Evolutionary conservation across 1,140 invertebrate genomes (phyloP).

Genomic region (Pararge aegeria): DNA sequence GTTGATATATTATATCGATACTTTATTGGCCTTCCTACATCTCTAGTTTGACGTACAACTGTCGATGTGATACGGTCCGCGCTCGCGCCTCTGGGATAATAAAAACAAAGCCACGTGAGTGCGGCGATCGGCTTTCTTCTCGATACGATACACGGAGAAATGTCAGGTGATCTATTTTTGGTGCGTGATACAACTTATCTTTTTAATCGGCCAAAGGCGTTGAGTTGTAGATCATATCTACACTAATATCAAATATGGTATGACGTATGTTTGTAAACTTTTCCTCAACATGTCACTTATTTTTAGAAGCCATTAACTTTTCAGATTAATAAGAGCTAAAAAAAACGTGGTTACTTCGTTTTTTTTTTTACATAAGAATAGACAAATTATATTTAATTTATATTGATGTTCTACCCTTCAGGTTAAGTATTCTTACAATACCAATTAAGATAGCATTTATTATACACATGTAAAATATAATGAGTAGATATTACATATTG

Average conservation of each 20-base stretch:
- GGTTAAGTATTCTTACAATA: not conserved
- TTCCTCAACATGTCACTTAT: not conserved
- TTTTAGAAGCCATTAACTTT: not conserved
- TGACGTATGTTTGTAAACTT: constrained; percentile 14
- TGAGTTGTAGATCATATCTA: constrained; percentile 9
- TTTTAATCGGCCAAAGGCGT: constrained; percentile 71
- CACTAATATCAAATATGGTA: not conserved
- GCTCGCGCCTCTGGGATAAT: constrained; percentile 47
- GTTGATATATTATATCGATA: no score
- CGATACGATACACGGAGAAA: constrained; percentile 42
- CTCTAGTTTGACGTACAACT: constrained; percentile 47
- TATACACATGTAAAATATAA: constrained; percentile 15
- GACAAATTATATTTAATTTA: not conserved
- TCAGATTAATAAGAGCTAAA: not conserved
- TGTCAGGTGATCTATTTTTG: constrained; percentile 68
- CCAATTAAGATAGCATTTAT: constrained; percentile 16
- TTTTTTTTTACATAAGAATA: no score
- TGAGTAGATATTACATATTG: constrained; percentile 13
- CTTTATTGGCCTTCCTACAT: no score
- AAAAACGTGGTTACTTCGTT: no score
- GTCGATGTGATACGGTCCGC: constrained; percentile 47
- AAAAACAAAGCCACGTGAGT: constrained; percentile 76
- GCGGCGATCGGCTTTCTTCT: constrained; percentile 40
- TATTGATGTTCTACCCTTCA: not conserved
- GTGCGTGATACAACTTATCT: constrained; percentile 62